Evolutionary conservation across 1,140 invertebrate genomes (phyloP).

Genomic region (Frieseomelitta varia): DNA sequence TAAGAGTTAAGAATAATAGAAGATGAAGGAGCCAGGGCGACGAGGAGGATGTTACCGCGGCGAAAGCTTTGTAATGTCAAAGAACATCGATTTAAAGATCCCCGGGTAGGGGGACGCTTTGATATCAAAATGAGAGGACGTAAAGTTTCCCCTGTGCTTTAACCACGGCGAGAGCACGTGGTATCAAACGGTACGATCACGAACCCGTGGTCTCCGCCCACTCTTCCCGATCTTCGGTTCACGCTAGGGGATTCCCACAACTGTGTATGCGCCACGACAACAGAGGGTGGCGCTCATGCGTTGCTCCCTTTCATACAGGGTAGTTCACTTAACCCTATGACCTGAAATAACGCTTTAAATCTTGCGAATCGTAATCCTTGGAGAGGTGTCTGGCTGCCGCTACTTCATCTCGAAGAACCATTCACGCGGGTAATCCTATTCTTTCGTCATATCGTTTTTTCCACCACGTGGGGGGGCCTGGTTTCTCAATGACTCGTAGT

Average conservation of each 20-base stretch:
- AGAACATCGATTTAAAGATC: constrained; percentile 49
- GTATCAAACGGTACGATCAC: constrained; percentile 52
- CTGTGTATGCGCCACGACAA: constrained; percentile 44
- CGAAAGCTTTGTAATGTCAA: constrained; percentile 46
- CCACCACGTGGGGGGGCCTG: background rate
- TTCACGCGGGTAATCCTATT: constrained; percentile 10
- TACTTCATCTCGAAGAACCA: constrained; percentile 40
- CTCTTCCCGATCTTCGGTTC: constrained; percentile 48
- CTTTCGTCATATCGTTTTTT: constrained; percentile 21
- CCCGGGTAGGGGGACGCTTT: constrained; percentile 14
- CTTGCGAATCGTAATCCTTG: constrained; percentile 25
- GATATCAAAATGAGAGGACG: constrained; percentile 53
- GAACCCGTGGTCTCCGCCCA: constrained; percentile 35
- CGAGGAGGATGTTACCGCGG: constrained; percentile 28
- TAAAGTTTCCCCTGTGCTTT: constrained; percentile 40
- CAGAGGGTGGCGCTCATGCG: constrained; percentile 65
- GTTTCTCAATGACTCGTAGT: background rate
- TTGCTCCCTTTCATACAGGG: constrained; percentile 57
- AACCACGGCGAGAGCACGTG: constrained; percentile 46
- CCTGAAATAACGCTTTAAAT: constrained; percentile 47
- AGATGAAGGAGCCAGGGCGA: constrained; percentile 29
- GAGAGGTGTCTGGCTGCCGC: background rate
- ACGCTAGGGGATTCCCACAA: constrained; percentile 59
- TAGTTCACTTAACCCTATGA: constrained; percentile 56
- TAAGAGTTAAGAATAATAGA: constrained; percentile 49